Percentiles rank a stretch among this genome's conserved stretches.
These are phyloP conservation scores for Catocala sponsa DNA, from an alignment of 2,888 invertebrate species.

Conservation along the genomic window DNA sequence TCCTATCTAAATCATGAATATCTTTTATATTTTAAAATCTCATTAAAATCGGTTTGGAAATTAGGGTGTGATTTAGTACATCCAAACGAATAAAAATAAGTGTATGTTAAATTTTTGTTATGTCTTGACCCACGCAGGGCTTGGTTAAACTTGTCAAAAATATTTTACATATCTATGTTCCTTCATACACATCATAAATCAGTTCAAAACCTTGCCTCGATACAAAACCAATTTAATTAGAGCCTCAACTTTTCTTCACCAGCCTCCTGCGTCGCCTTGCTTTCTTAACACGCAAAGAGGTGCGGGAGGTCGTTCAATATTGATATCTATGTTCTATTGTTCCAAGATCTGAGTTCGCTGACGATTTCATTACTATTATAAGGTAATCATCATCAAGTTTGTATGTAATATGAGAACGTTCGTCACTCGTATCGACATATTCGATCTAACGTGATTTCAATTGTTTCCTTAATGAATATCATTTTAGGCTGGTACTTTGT, in stretches of 20 bases:
- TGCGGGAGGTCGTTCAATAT: constrained; percentile 13
- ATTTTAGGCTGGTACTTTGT: constrained; percentile 21
- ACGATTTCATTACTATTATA: constrained; percentile 62
- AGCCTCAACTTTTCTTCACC: neutral
- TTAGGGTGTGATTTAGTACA: no score
- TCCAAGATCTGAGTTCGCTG: constrained; percentile 44
- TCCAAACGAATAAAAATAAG: no score
- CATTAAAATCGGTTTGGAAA: no score
- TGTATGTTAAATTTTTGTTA: no score
- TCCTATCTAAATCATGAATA: no score
- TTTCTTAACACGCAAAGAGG: neutral
- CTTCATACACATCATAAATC: constrained; percentile 9
- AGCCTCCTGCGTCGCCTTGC: neutral
- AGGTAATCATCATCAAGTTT: constrained; percentile 57
- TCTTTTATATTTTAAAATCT: no score
- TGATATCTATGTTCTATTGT: constrained; percentile 52
- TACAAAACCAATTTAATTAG: constrained; percentile 19
- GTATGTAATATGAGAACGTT: constrained; percentile 54
- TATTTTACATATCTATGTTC: neutral
- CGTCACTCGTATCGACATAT: constrained; percentile 44
- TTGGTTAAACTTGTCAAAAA: no score
- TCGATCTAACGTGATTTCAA: constrained; percentile 40
- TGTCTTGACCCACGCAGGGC: no score
- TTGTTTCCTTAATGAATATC: constrained; percentile 39
- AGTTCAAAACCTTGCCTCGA: constrained; percentile 13